Evolutionary conservation across 2,797 vertebrate species (phyloP).

Genomic region (Pseudochromis fuscus): DNA sequence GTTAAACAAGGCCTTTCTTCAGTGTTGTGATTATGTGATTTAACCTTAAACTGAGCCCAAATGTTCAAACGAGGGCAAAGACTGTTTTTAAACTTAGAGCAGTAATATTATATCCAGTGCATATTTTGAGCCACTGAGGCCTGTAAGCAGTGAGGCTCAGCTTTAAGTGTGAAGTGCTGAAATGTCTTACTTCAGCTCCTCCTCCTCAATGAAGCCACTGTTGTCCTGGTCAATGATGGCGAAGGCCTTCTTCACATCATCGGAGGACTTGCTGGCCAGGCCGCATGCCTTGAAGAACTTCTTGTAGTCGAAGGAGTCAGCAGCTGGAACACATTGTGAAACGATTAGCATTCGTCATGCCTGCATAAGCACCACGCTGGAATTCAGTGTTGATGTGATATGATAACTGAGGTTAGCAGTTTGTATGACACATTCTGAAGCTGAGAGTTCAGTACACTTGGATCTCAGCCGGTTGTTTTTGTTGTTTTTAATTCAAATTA

Average conservation of each 20-base stretch:
- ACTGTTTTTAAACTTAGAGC: neutral
- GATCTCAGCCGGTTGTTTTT: neutral
- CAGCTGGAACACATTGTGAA: slow-evolving; percentile 74
- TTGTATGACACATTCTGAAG: slow-evolving; percentile 14
- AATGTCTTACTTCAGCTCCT: slow-evolving; percentile 86
- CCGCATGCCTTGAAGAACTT: slow-evolving; percentile 86
- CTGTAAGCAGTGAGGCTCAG: slow-evolving; percentile 1
- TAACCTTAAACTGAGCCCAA: neutral
- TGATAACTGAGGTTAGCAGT: slow-evolving; percentile 16
- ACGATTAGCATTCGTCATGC: slow-evolving; percentile 16
- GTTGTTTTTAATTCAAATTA: neutral
- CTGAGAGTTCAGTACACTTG: neutral
- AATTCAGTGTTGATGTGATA: slow-evolving; percentile 29
- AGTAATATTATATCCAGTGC: slow-evolving; percentile 7
- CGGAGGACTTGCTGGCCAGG: slow-evolving; percentile 82
- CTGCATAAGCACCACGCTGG: neutral
- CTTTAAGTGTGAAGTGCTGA: slow-evolving; percentile 21
- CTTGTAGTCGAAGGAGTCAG: slow-evolving; percentile 87
- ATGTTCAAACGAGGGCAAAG: neutral
- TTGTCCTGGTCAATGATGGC: slow-evolving; percentile 86
- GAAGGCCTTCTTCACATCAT: slow-evolving; percentile 85
- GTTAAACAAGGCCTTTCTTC: neutral
- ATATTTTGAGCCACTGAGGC: slow-evolving; percentile 7
- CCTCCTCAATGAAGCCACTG: slow-evolving; percentile 88
- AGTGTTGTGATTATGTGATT: neutral